phyloP scores from a whole-genome alignment of 64 coral and sea anemone species.

The Montipora efflorescens region DNA sequence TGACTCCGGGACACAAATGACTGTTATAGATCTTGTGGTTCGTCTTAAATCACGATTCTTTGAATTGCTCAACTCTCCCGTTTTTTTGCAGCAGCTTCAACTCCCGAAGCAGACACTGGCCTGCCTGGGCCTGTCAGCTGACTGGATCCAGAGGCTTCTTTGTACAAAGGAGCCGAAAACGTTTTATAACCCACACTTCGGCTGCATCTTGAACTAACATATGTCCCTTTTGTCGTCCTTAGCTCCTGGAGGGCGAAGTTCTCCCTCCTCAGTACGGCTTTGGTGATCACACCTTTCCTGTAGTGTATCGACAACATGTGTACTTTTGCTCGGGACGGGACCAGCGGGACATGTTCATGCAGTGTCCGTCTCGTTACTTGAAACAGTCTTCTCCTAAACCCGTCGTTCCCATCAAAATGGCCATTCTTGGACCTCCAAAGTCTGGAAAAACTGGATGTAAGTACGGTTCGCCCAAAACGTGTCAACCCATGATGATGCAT shows the following conservation, averaged over 20 bases:
- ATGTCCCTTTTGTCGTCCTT: background rate
- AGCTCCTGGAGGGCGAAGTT: slow-evolving; percentile 93
- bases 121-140: too few relatives aligned
- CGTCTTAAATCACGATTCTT: too few relatives aligned
- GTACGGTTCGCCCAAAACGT: slow-evolving; percentile 6
- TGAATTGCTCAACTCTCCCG: too few relatives aligned
- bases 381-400: slow-evolving; percentile 98
- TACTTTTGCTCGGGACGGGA: slow-evolving; percentile 92
- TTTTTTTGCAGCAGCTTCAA: too few relatives aligned
- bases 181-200: too few relatives aligned
- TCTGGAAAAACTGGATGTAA: slow-evolving; percentile 96
- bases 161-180: too few relatives aligned
- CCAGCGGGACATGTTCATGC: slow-evolving; percentile 80
- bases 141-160: too few relatives aligned
- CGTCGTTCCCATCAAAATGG: slow-evolving; percentile 92
- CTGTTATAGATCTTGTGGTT: too few relatives aligned
- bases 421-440: slow-evolving; percentile 97
- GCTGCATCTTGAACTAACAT: background rate
- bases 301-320: slow-evolving; percentile 83
- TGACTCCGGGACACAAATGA: too few relatives aligned
- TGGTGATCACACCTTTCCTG: slow-evolving; percentile 62
- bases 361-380: slow-evolving; percentile 84
- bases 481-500: too few relatives aligned
- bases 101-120: too few relatives aligned
- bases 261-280: slow-evolving; percentile 84